A percentile compares a stretch with the other conserved stretches of the same genome.
These are phyloP conservation scores for Peromyscus leucopus DNA, from an alignment of 2,113 vertebrate genomes.

Conservation along the genomic window DNA sequence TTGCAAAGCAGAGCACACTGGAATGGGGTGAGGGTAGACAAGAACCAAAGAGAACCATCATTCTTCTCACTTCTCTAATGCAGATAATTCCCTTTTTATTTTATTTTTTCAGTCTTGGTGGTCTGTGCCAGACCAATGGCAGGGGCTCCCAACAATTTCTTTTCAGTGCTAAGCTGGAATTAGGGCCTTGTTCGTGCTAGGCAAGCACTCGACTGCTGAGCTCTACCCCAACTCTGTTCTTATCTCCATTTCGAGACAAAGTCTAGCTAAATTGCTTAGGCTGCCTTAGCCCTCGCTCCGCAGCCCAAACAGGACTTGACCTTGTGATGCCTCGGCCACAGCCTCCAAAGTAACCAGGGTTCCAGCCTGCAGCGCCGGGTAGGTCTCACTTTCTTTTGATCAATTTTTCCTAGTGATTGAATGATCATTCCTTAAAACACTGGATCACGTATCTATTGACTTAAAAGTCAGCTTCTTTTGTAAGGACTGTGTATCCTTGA, in stretches of 20 bases:
- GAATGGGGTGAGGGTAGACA: no score
- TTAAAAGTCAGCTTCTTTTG: constrained; percentile 3
- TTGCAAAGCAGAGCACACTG: background rate
- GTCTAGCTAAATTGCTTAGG: background rate
- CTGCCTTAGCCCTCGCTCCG: background rate
- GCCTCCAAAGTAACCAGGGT: background rate
- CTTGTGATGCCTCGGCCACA: background rate
- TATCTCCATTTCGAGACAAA: background rate
- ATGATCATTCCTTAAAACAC: background rate
- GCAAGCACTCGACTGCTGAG: background rate
- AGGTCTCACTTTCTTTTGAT: background rate
- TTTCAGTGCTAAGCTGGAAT: background rate
- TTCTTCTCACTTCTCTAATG: background rate
- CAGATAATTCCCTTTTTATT: background rate
- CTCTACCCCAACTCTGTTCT: background rate
- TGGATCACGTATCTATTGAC: background rate
- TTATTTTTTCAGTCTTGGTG: background rate
- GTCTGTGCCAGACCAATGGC: background rate
- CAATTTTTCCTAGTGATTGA: background rate
- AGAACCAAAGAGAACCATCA: background rate
- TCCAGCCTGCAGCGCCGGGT: background rate
- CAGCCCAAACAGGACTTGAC: background rate
- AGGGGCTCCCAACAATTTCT: background rate
- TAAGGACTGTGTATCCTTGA: background rate
- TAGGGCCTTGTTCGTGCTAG: no score